A percentile compares a stretch with the other conserved stretches of the same genome.
Evolutionary conservation across 2,888 invertebrate genomes (phyloP).

Genomic region (Nephrotoma flavescens): DNA sequence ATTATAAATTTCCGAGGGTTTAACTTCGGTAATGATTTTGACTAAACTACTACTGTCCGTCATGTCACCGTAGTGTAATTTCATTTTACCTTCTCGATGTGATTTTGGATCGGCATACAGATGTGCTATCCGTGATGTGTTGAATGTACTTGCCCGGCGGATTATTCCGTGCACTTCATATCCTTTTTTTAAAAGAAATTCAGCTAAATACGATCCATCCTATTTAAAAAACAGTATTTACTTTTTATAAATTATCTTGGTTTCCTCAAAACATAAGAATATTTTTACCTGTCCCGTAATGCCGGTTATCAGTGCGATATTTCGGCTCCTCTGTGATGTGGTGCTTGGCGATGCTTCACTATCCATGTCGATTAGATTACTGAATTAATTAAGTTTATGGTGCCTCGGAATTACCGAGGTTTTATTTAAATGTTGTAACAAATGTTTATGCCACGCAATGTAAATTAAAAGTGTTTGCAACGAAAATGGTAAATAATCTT

Average conservation of each 20-base stretch:
- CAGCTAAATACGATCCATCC: constrained; percentile 97
- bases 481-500: neutral
- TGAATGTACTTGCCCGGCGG: constrained; percentile 87
- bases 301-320: constrained; percentile 87
- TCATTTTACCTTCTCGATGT: constrained; percentile 79
- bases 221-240: constrained; percentile 28
- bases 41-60: constrained; percentile 93
- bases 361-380: neutral
- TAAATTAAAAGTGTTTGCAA: neutral
- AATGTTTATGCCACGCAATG: neutral
- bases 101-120: constrained; percentile 80
- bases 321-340: constrained; percentile 22
- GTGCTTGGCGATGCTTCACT: neutral
- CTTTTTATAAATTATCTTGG: neutral
- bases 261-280: neutral
- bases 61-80: constrained; percentile 96
- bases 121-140: constrained; percentile 92
- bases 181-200: constrained; percentile 80
- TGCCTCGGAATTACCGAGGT: neutral
- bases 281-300: constrained; percentile 86
- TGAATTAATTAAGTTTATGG: neutral
- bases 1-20: constrained; percentile 92
- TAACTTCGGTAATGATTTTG: constrained; percentile 52
- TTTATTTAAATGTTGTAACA: neutral
- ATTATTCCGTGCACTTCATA: constrained; percentile 95